Percentiles rank a stretch among this genome's conserved stretches.
phyloP scores from a whole-genome alignment of 2,113 vertebrate species.

The Malurus cyaneus region DNA sequence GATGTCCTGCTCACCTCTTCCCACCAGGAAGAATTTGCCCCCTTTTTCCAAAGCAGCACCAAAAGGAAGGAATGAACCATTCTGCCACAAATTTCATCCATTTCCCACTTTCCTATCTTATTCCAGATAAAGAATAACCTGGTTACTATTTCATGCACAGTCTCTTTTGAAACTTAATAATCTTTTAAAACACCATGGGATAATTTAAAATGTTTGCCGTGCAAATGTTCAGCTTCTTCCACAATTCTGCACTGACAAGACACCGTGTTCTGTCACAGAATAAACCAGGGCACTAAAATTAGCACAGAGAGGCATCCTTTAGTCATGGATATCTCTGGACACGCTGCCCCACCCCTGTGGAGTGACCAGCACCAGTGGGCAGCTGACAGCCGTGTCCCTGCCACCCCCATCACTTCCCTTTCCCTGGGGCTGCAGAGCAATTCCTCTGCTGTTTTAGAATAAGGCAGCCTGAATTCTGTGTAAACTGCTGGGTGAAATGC shows the following conservation, averaged over 20 bases:
- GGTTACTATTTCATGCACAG: not conserved
- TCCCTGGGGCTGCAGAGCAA: too few species aligned
- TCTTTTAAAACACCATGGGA: not conserved
- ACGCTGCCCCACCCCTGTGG: not conserved
- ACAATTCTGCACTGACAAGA: not conserved
- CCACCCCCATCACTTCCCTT: not conserved
- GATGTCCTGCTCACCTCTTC: not conserved
- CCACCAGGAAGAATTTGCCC: not conserved
- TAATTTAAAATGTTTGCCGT: not conserved
- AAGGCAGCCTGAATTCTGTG: not conserved
- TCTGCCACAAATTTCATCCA: not conserved
- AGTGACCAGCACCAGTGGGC: not conserved
- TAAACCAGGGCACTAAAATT: not conserved
- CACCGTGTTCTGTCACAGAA: not conserved
- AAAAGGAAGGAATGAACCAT: not conserved
- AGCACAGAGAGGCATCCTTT: not conserved
- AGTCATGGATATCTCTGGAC: not conserved
- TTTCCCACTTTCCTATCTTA: not conserved
- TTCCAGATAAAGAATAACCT: not conserved
- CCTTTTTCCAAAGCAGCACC: not conserved
- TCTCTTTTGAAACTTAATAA: not conserved
- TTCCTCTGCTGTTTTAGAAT: not conserved
- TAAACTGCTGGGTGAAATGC: not conserved
- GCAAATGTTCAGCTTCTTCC: not conserved
- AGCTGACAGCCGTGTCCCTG: not conserved